These are phyloP conservation scores for Octonoba sinensis DNA, from an alignment of 2,888 invertebrate genomes.

Conservation along the genomic window DNA sequence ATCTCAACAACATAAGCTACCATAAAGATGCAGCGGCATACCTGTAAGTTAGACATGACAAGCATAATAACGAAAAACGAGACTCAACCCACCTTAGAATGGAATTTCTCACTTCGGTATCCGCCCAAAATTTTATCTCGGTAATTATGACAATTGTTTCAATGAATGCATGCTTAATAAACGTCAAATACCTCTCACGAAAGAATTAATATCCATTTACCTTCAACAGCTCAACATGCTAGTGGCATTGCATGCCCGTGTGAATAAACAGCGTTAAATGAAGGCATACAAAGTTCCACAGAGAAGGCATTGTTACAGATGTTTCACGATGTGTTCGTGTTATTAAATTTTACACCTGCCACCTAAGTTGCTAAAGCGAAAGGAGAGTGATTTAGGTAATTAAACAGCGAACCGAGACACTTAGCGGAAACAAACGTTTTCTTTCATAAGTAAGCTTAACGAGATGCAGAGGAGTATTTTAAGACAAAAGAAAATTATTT, in stretches of 20 bases:
- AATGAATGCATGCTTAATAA: conserved; percentile 24
- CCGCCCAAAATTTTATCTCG: conserved; percentile 14
- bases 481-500: too few relatives aligned
- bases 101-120: conserved; percentile 9
- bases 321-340: conserved; percentile 1
- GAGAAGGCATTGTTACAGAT: not conserved
- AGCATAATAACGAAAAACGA: not conserved
- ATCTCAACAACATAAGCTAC: too few relatives aligned
- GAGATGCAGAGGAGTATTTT: too few relatives aligned
- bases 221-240: not conserved
- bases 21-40: too few relatives aligned
- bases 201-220: conserved; percentile 25
- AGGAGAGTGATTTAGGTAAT: not conserved
- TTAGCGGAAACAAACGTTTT: too few relatives aligned
- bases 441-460: too few relatives aligned
- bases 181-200: conserved; percentile 25
- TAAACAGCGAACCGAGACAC: not conserved
- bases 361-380: not conserved
- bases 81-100: not conserved
- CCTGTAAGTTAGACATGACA: not conserved
- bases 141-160: conserved; percentile 40
- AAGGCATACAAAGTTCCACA: not conserved
- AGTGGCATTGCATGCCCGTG: not conserved
- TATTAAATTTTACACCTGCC: conserved; percentile 15
- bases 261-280: not conserved